Evolutionary conservation across 2,113 vertebrate genomes (phyloP).

Genomic region (Athene noctua): DNA sequence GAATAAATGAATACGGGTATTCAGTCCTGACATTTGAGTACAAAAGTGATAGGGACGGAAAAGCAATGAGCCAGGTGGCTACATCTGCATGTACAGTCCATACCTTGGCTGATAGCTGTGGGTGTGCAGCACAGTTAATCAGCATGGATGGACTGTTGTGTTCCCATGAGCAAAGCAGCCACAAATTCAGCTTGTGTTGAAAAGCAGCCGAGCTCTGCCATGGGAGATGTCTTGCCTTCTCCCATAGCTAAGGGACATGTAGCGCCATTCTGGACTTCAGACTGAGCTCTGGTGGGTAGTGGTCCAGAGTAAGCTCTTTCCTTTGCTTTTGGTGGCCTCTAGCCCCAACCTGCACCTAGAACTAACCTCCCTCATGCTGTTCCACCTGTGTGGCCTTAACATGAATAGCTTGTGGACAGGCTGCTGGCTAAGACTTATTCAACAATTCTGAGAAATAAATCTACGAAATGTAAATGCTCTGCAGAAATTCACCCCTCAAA

Average conservation of each 20-base stretch:
- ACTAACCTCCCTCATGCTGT: not conserved
- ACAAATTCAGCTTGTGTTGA: not conserved
- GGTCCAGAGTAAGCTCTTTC: not conserved
- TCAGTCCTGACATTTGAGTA: not conserved
- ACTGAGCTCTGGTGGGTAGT: not conserved
- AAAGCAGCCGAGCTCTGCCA: not conserved
- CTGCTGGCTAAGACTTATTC: not conserved
- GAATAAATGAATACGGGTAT: not conserved
- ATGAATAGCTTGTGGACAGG: not conserved
- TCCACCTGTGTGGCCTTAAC: not conserved
- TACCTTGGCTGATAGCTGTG: not conserved
- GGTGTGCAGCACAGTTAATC: not conserved
- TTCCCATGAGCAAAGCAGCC: not conserved
- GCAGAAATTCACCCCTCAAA: not conserved
- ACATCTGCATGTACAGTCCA: not conserved
- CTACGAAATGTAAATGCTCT: not conserved
- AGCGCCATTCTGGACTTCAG: not conserved
- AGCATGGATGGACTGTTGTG: fast-evolving
- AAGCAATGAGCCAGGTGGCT: not conserved
- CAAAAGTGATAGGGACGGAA: not conserved
- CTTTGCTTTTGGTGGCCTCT: not conserved
- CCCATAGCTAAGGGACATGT: fast-evolving
- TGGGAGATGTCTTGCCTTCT: not conserved
- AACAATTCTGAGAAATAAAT: not conserved
- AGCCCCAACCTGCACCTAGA: not conserved